Evolutionary conservation across 1,140 invertebrate genomes (phyloP).

Genomic region (Zophobas atratus): DNA sequence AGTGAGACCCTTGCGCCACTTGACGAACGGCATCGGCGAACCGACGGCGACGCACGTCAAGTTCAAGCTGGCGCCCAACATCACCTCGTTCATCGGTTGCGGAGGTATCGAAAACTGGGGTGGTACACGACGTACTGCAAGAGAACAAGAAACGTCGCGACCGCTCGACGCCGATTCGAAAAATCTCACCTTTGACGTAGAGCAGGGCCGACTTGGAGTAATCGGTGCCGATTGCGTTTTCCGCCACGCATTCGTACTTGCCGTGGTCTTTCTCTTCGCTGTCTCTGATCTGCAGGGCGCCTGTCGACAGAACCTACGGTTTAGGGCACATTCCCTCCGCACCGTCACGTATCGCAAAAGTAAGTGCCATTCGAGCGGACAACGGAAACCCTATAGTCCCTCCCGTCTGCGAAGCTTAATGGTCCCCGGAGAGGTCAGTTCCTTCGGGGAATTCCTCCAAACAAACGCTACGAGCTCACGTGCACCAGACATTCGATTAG

Average conservation of each 20-base stretch:
- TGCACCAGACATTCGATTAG: constrained; percentile 20
- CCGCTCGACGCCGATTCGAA: background rate
- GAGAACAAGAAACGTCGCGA: background rate
- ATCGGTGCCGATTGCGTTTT: constrained; percentile 92
- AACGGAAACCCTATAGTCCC: constrained; percentile 29
- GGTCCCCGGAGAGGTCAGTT: constrained; percentile 43
- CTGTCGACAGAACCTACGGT: constrained; percentile 71
- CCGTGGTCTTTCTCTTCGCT: constrained; percentile 93
- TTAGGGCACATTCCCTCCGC: background rate
- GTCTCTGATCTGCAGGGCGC: constrained; percentile 91
- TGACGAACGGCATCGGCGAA: constrained; percentile 97
- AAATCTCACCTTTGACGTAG: constrained; percentile 91
- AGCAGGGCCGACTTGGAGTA: constrained; percentile 92
- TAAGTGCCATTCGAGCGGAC: constrained; percentile 1
- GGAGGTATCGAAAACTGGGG: constrained; percentile 96
- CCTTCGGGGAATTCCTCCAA: constrained; percentile 41
- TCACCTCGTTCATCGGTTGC: constrained; percentile 86
- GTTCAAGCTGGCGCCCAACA: constrained; percentile 91
- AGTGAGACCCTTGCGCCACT: constrained; percentile 91
- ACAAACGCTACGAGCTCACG: constrained; percentile 38
- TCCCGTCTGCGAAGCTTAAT: constrained; percentile 50
- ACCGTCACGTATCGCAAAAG: constrained; percentile 13
- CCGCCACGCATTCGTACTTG: constrained; percentile 94
- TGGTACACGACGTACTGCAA: constrained; percentile 89
- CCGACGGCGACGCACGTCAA: constrained; percentile 97